phyloP scores from a whole-genome alignment of 2,888 invertebrate species.

The Neocrepidodera transversa region DNA sequence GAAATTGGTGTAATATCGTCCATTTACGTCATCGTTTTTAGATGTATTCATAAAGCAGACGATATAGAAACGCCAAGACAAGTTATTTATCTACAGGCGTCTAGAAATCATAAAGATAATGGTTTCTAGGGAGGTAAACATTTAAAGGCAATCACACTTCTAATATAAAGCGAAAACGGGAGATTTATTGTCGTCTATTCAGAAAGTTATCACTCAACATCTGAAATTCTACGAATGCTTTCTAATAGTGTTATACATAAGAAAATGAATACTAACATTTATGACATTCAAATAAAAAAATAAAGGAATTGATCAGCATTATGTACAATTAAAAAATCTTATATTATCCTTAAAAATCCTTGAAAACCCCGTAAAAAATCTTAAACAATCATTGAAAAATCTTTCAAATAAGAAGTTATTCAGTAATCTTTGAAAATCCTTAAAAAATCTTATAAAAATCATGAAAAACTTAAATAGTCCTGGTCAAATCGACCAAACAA shows the following conservation, averaged over 20 bases:
- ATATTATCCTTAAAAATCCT: too few species aligned
- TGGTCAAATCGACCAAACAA: too few species aligned
- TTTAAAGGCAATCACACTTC: slow-evolving; percentile 51
- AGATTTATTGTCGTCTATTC: slow-evolving; percentile 28
- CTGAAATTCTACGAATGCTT: slow-evolving; percentile 12
- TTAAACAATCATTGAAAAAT: too few species aligned
- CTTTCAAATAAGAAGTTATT: too few species aligned
- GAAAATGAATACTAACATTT: slow-evolving; percentile 3
- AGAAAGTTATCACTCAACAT: slow-evolving; percentile 11
- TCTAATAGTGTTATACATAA: too few species aligned
- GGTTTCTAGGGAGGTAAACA: slow-evolving; percentile 50
- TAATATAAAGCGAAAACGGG: slow-evolving; percentile 41
- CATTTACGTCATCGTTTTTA: slow-evolving; percentile 29
- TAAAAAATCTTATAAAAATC: too few species aligned
- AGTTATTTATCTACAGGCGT: slow-evolving; percentile 54
- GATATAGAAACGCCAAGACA: slow-evolving; percentile 47
- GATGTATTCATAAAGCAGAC: slow-evolving; percentile 50
- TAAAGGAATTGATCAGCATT: too few species aligned
- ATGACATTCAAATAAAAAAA: too few species aligned
- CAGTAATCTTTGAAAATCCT: too few species aligned
- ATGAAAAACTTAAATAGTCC: too few species aligned
- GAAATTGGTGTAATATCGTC: slow-evolving; percentile 35
- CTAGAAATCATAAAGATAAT: slow-evolving; percentile 54
- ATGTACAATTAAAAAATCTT: too few species aligned
- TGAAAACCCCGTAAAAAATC: too few species aligned